Evolutionary conservation across 2,888 invertebrate species (phyloP), one percentile per base, ranked within the genome.

Genomic region (Dasypolia templi): DNA sequence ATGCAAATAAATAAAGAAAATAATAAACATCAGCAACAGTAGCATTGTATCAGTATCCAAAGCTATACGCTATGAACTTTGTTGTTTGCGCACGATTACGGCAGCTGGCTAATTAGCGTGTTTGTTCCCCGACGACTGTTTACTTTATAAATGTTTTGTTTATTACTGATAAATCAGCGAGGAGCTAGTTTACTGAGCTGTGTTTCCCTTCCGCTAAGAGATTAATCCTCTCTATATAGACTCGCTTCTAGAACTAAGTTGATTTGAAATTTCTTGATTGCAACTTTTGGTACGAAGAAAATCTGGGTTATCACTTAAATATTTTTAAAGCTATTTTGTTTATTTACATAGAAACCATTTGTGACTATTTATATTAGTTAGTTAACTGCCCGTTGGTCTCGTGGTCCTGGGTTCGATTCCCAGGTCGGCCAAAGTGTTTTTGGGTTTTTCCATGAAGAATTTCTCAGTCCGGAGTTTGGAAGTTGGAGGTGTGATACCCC

Each of bases 121-220:
- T 79, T 83, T 81, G 70, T 63, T 56, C 53, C 39, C 56, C 49
- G 58, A 71, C 69, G 77, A 77, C 73, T 80, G 80, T 84, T 73
- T 86, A 67, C 71, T 70, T 66, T 42, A 66, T 80, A 68, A 89
- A 86, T 91, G 91, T 90, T 92, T 88, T 91, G 91, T 93, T 93
- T 93, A 88, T 89, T 90, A 87, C 80, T 91, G 91, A 92, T 93
- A 92, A 92, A 81, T 89, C 64, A 71, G 67, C 32, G 29, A 51
- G 26, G 17, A 39, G 66, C 46, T 71, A 49, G 58, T 71, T 46
- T 53, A 35, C n/a, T n/a, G 42, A 11, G 32, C 29, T 53, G 17
- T 22, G 7, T n/a, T 32, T 46, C 51, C 5, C 6, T 32, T 51
- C 51, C 51, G 17, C n/a, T n/a, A n/a, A n/a, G 51, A 32, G 19